A percentile compares a stretch with the other conserved stretches of the same genome.
phyloP scores from a whole-genome alignment of 2,797 vertebrate species.

The Cercopithecus mitis region DNA sequence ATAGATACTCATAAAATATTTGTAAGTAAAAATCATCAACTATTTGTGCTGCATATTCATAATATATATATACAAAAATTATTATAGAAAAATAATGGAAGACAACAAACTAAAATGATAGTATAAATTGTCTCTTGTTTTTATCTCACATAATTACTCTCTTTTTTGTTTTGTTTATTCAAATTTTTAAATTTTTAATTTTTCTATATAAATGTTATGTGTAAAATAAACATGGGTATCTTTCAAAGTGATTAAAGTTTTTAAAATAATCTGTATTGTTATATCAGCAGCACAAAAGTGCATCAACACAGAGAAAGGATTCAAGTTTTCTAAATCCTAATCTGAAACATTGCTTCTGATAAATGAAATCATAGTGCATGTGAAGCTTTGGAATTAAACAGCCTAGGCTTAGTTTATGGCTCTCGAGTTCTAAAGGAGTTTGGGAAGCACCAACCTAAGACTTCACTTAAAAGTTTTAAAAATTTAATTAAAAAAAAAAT shows the following conservation, averaged over 20 bases:
- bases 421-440: not conserved
- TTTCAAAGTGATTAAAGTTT: not conserved
- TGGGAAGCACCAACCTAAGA: not conserved
- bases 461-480: slow-evolving; percentile 15
- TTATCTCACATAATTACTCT: not conserved
- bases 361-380: not conserved
- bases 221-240: not conserved
- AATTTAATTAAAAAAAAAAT: not conserved
- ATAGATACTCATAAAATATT: slow-evolving; percentile 24
- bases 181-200: not conserved
- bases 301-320: not conserved
- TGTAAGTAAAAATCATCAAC: not conserved
- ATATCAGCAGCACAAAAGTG: not conserved
- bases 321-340: not conserved
- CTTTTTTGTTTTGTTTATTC: not conserved
- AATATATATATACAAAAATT: not conserved
- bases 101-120: not conserved
- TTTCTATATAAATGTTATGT: not conserved
- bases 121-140: not conserved
- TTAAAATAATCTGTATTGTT: not conserved
- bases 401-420: not conserved
- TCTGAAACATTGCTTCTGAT: not conserved
- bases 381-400: not conserved
- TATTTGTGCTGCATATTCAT: not conserved
- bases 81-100: not conserved